A percentile compares a stretch with the other conserved stretches of the same genome.
These are phyloP conservation scores for Drosophila acutilabella DNA, from an alignment of 2,888 invertebrate genomes.

Conservation along the genomic window DNA sequence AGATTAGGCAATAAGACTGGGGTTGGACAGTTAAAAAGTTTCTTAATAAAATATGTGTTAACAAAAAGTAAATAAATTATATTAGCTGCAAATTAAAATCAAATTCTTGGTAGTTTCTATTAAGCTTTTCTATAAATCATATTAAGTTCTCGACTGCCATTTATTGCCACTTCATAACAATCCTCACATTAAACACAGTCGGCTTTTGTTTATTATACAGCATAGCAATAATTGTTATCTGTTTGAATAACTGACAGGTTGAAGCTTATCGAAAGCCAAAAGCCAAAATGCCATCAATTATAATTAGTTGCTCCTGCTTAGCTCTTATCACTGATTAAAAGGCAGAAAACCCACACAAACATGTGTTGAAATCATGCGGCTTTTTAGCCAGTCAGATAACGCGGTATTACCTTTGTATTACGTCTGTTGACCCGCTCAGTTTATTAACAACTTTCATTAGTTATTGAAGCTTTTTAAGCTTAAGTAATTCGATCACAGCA, in stretches of 20 bases:
- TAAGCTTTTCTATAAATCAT: not conserved
- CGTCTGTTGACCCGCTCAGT: conserved; percentile 5
- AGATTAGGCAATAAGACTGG: not conserved
- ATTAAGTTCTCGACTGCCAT: not conserved
- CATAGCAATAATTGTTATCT: conserved; percentile 44
- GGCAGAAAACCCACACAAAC: conserved; percentile 28
- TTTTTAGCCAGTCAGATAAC: conserved; percentile 5
- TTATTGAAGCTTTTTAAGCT: conserved; percentile 25
- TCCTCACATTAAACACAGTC: conserved; percentile 15
- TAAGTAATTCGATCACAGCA: too few species aligned
- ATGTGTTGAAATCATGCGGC: conserved; percentile 27
- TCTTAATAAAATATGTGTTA: too few species aligned
- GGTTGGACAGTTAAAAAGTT: too few species aligned
- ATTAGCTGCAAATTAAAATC: too few species aligned
- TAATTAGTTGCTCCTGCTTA: conserved; percentile 62
- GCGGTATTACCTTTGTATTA: conserved; percentile 6
- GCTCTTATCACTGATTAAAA: conserved; percentile 57
- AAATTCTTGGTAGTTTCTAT: not conserved
- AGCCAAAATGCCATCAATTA: conserved; percentile 66
- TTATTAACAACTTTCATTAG: conserved; percentile 6
- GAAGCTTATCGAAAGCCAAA: conserved; percentile 46
- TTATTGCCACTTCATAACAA: not conserved
- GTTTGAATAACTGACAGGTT: conserved; percentile 39
- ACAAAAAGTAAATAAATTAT: too few species aligned
- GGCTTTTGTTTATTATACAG: conserved; percentile 14